Evolutionary conservation across 2,113 vertebrate genomes (phyloP), one percentile per base, ranked within the genome.

Genomic region (Pituophis catenifer): DNA sequence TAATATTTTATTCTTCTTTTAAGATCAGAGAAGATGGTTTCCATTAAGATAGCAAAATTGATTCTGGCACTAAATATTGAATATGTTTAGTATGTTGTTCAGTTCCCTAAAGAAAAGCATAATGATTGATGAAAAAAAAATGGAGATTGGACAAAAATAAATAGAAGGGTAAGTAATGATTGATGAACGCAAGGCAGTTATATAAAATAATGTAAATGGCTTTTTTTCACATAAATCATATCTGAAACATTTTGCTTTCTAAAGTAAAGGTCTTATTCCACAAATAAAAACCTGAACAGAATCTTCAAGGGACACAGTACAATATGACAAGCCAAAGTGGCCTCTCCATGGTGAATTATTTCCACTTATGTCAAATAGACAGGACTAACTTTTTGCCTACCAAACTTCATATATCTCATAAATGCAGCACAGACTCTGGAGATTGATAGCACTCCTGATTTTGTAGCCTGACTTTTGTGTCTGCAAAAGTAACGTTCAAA

Each of bases 91-190:
- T 81, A 50, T 89, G 75, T 89, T 89, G 44, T 92, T 89, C 75
- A 86, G 57, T 53, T 48, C 89, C 38, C 55, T 87, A 54, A 86
- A 93, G 52, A 44, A 86, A 90, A 90, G 29, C 15, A 59, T 85
- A 44, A 86, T 90, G 92, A 93, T 57, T 90, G 92, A 86, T 90
- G 89, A 44, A 90, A 81, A 90, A 93, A 52, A 58, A 38, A 29
- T 87, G 75, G 55, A 52, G 55, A 90, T 15, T 86, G 75, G 75
- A 90, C 88, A 93, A 93, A 90, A 93, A 93, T 92, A 92, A 92
- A 92, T 93, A 90, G 75, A 90, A 57, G 38, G n/a, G 55, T 93
- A 90, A 90, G 90, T 33, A 86, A 90, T 86, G 92, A 93, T 90
- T 93, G 92, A 93, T 90, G 89, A 90, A 58, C 1, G 6, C n/a